phyloP scores from a whole-genome alignment of 2,113 vertebrate genomes.

The Crocuta crocuta region DNA sequence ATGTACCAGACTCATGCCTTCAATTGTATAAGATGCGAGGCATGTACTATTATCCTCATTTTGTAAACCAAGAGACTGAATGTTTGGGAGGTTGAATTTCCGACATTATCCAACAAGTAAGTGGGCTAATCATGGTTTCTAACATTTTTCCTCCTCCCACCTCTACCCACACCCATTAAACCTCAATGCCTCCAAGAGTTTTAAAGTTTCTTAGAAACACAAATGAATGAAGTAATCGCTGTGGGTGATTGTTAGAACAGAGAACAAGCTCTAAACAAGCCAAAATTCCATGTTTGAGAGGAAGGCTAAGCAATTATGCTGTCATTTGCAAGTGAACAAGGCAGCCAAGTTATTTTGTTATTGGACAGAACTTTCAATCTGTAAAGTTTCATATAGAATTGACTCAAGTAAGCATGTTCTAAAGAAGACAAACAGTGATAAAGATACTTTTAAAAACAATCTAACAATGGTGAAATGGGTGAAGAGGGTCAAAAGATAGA shows the following conservation, averaged over 20 bases:
- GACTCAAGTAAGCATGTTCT: slow-evolving; percentile 1
- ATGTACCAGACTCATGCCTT: background rate
- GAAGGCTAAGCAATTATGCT: slow-evolving; percentile 32
- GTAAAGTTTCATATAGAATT: slow-evolving; percentile 23
- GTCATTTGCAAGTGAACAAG: slow-evolving; percentile 51
- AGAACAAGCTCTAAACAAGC: slow-evolving; percentile 49
- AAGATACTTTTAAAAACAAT: background rate
- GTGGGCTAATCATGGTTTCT: background rate
- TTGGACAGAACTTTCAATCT: slow-evolving; percentile 33
- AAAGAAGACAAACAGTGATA: background rate
- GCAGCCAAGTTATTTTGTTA: slow-evolving; percentile 29
- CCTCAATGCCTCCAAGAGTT: background rate
- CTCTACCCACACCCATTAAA: background rate
- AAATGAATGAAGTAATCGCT: slow-evolving; percentile 31
- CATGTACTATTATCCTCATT: background rate
- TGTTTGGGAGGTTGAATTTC: background rate
- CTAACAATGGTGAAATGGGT: background rate
- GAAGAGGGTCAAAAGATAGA: background rate
- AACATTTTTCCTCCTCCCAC: background rate
- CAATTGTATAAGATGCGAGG: background rate
- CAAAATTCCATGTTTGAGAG: slow-evolving; percentile 60
- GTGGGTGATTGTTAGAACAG: slow-evolving; percentile 1
- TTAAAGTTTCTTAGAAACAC: slow-evolving; percentile 59
- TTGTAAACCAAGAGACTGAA: background rate
- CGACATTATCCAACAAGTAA: background rate